A percentile compares a stretch with the other conserved stretches of the same genome.
Evolutionary conservation across 2,888 invertebrate genomes (phyloP).

Genomic region (Scaptomyza flava): DNA sequence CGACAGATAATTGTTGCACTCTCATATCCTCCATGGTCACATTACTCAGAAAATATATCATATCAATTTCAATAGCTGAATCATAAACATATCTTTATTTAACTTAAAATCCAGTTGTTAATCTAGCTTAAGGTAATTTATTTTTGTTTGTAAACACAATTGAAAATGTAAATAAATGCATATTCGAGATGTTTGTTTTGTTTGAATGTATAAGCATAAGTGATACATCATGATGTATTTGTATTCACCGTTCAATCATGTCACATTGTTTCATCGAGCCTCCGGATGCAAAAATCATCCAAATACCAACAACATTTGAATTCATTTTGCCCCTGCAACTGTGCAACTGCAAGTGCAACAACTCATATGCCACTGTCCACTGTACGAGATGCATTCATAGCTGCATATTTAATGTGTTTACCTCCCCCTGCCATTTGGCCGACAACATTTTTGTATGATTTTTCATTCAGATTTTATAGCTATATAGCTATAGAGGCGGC

Average conservation of each 20-base stretch:
- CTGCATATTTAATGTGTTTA: constrained; percentile 56
- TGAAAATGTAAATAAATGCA: too few relatives aligned
- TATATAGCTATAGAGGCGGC: constrained; percentile 36
- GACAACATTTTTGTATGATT: constrained; percentile 55
- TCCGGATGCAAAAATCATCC: not conserved
- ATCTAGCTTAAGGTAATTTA: too few relatives aligned
- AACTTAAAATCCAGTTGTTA: too few relatives aligned
- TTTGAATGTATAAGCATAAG: too few relatives aligned
- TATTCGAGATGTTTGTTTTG: too few relatives aligned
- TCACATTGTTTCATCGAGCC: not conserved
- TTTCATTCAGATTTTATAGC: constrained; percentile 51
- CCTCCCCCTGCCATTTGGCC: not conserved
- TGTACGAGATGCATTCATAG: constrained; percentile 24
- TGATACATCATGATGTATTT: constrained; percentile 1
- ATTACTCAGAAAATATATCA: constrained; percentile 17
- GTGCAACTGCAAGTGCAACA: constrained; percentile 3
- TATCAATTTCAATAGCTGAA: not conserved
- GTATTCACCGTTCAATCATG: constrained; percentile 24
- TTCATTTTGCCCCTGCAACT: not conserved
- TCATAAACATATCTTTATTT: too few relatives aligned
- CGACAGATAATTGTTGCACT: not conserved
- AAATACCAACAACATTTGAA: not conserved
- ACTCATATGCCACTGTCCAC: constrained; percentile 22
- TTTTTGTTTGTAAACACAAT: too few relatives aligned
- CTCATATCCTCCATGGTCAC: constrained; percentile 20